phyloP scores from a whole-genome alignment of 2,113 vertebrate species.

The Nannobrachium achirus region DNA sequence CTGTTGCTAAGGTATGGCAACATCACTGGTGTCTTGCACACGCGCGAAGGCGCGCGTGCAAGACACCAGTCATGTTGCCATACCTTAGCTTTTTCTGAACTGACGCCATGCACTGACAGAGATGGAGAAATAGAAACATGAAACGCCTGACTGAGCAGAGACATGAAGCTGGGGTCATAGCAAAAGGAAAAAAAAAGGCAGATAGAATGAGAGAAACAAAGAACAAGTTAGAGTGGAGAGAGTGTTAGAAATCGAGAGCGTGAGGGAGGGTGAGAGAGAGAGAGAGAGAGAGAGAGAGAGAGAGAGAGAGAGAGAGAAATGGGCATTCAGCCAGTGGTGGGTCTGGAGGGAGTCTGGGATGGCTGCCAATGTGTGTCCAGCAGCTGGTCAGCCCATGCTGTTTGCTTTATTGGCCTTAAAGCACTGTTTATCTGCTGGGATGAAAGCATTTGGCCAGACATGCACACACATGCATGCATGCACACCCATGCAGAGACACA shows the following conservation, averaged over 20 bases:
- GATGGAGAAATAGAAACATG: too few species aligned
- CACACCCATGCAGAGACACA: conserved; percentile 19
- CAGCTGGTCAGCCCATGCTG: conserved; percentile 50
- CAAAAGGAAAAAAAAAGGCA: too few species aligned
- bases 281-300: conserved; percentile 7
- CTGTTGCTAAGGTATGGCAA: too few species aligned
- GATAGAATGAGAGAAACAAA: background rate
- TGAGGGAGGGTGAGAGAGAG: background rate
- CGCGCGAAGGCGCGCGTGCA: too few species aligned
- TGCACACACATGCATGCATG: background rate
- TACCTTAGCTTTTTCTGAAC: too few species aligned
- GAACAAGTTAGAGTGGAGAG: conserved; percentile 6
- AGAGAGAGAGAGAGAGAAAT: background rate
- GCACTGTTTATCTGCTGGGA: conserved; percentile 44
- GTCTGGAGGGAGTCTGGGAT: conserved; percentile 44
- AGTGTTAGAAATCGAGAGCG: background rate
- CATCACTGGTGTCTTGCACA: too few species aligned
- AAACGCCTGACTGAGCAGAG: too few species aligned
- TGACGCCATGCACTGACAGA: too few species aligned
- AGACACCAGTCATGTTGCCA: too few species aligned
- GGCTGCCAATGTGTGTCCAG: conserved; percentile 37
- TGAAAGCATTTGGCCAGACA: conserved; percentile 46
- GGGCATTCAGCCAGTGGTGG: conserved; percentile 25
- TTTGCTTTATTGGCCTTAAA: conserved; percentile 67
- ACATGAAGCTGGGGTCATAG: too few species aligned